Evolutionary conservation across 2,888 invertebrate species (phyloP), one percentile per base, ranked within the genome.

Genomic region (Pseudoips prasinana): DNA sequence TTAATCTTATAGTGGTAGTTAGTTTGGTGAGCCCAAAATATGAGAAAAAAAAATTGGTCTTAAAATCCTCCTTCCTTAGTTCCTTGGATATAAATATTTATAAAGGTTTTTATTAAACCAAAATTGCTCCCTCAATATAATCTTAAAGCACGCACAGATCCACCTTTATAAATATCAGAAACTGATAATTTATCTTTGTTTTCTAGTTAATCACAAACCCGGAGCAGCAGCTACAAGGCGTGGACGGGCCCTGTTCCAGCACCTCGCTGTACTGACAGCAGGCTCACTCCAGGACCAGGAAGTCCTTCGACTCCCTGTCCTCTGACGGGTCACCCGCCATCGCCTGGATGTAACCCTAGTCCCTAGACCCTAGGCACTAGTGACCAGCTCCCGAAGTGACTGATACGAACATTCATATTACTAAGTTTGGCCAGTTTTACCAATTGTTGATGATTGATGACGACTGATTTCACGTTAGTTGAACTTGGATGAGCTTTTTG

Each of bases 181-280:
- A n/a, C n/a, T n/a, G n/a, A n/a, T n/a, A n/a, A n/a, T n/a, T n/a
- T n/a, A n/a, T n/a, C n/a, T n/a, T 14, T 14, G 17, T 10, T 8
- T 72, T 76, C 2, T 76, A 87, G 86, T 51, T 85, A 42, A 68
- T 78, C 39, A 58, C 75, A 8, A 84, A 76, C 37, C 75, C 76
- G 4, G 83, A 82, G 26, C 77, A 74, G 54, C 79, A 74, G 46
- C 50, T 86, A 36, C 84, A 83, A 44, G 88, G 88, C 22, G 85
- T 87, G 27, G 88, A 87, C 59, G 87, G 87, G 2, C 88, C 88
- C 0, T 88, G 88, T 41, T 82, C 87, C 30, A 86, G 86, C 51
- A 73, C 87, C 0, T 87, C 88, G 39, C 83, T 87, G 61, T 88
- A 88, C 88, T 88, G 88, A 88, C 87, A 82, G 57, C 71, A 70